These are phyloP conservation scores for Thaleichthys pacificus DNA, from an alignment of 2,797 vertebrate genomes.

Conservation along the genomic window DNA sequence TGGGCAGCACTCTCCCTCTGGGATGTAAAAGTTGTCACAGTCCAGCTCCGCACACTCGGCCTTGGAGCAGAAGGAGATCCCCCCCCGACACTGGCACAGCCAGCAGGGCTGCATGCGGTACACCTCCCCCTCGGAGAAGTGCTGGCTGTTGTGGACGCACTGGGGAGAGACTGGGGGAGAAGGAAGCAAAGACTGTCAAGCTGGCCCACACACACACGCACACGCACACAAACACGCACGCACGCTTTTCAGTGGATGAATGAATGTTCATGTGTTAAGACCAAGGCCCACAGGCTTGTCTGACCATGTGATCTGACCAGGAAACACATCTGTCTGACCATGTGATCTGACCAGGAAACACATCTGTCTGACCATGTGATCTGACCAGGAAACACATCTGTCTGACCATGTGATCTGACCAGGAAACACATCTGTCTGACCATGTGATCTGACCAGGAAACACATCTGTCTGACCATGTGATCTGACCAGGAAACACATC, in stretches of 20 bases:
- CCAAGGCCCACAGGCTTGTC: background rate
- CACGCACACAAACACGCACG: background rate
- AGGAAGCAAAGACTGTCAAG: background rate
- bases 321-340: background rate
- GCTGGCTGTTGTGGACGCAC: conserved; percentile 75
- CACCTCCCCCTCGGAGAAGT: conserved; percentile 76
- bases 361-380: background rate
- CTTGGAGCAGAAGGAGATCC: conserved; percentile 84
- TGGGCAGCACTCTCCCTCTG: conserved; percentile 82
- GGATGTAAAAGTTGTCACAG: conserved; percentile 81
- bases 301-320: background rate
- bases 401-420: background rate
- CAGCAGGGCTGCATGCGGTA: conserved; percentile 82
- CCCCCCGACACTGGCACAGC: conserved; percentile 81
- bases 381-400: background rate
- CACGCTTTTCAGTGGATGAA: background rate
- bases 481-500: background rate
- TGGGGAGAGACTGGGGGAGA: conserved; percentile 65
- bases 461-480: background rate
- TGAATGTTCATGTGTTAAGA: background rate
- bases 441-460: background rate
- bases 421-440: too few relatives aligned
- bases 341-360: background rate
- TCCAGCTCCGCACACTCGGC: conserved; percentile 77
- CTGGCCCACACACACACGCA: conserved; percentile 3